phyloP scores from a whole-genome alignment of 2,113 vertebrate species.

The Notarius quadriscutis region DNA sequence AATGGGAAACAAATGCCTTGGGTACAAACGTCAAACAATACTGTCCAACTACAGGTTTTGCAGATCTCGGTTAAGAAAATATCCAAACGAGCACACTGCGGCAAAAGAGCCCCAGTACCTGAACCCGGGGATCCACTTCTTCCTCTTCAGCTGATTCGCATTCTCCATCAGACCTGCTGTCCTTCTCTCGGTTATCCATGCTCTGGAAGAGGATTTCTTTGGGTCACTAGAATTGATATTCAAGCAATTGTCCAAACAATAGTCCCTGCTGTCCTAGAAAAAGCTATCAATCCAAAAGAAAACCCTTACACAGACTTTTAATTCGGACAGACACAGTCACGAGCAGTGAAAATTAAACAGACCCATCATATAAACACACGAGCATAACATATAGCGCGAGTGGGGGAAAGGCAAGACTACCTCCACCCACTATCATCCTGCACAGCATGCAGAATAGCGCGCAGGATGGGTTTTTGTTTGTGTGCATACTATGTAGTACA shows the following conservation, averaged over 20 bases:
- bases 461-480: too few relatives aligned
- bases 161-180: slow-evolving; percentile 70
- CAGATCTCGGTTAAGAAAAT: too few relatives aligned
- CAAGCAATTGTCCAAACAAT: slow-evolving; percentile 16
- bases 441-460: background rate
- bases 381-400: background rate
- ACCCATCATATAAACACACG: background rate
- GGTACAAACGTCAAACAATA: background rate
- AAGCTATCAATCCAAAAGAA: background rate
- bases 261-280: background rate
- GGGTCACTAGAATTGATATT: background rate
- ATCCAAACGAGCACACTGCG: background rate
- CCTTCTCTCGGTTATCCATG: slow-evolving; percentile 69
- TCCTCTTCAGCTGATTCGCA: slow-evolving; percentile 73
- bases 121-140: slow-evolving; percentile 91
- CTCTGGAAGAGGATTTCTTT: background rate
- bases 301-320: background rate
- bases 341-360: background rate
- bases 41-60: background rate
- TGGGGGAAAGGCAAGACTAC: background rate
- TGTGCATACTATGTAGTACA: background rate
- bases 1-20: background rate
- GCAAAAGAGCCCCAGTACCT: slow-evolving; percentile 70
- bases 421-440: background rate
- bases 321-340: too few relatives aligned